Conservation (phyloP, 2,113 vertebrate species). For the Athene noctua region DNA sequence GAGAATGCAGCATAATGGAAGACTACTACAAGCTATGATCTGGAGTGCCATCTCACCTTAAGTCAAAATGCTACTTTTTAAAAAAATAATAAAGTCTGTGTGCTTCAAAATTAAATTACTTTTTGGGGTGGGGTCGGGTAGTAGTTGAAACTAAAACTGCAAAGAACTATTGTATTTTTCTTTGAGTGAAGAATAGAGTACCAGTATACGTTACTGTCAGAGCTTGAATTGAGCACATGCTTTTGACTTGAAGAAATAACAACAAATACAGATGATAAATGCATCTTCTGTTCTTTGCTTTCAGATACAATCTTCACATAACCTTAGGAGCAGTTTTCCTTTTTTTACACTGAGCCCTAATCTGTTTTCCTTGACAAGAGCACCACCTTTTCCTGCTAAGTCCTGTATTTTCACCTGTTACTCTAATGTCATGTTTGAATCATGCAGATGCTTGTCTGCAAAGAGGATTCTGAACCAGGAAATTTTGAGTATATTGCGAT, state of each 20-base stretch:
- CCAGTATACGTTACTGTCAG: not conserved
- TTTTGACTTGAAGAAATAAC: not conserved
- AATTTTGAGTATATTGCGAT: not conserved
- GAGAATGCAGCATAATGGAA: not conserved
- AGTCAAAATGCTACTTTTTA: not conserved
- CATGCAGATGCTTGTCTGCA: not conserved
- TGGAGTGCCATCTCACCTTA: not conserved
- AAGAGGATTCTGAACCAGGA: not conserved
- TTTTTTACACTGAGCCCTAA: not conserved
- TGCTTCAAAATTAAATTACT: not conserved
- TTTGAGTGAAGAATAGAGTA: not conserved
- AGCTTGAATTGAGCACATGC: not conserved
- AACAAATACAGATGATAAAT: not conserved
- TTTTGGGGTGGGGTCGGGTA: fast-evolving
- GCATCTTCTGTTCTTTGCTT: not conserved
- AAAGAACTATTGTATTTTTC: not conserved
- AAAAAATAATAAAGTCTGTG: not conserved
- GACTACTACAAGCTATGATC: not conserved
- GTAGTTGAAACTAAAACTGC: not conserved
- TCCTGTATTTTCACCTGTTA: not conserved
- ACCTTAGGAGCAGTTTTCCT: not conserved
- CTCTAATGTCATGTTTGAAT: not conserved
- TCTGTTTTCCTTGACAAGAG: not conserved
- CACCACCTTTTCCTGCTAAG: not conserved
- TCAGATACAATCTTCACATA: not conserved